A percentile compares a stretch with the other conserved stretches of the same genome.
Evolutionary conservation across 2,797 vertebrate genomes (phyloP).

Genomic region (Malurus leucopterus): DNA sequence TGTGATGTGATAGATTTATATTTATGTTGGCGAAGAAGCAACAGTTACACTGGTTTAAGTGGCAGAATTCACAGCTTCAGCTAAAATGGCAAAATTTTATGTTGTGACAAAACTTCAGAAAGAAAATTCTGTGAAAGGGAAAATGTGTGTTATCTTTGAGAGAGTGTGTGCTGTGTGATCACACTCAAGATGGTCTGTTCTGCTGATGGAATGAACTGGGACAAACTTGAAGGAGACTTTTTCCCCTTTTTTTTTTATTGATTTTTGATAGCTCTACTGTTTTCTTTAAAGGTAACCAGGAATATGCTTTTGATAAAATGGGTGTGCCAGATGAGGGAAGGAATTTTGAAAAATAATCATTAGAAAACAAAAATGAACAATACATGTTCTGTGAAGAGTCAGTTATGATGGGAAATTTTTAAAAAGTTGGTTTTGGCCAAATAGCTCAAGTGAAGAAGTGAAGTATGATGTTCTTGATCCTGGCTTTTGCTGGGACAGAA

Average conservation of each 20-base stretch:
- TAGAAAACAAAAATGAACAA: not conserved
- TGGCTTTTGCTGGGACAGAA: not conserved
- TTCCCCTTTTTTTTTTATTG: not conserved
- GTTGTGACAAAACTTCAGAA: not conserved
- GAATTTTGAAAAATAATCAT: not conserved
- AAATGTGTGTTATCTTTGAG: not conserved
- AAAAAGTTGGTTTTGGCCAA: not conserved
- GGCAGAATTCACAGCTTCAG: not conserved
- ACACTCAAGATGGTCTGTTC: not conserved
- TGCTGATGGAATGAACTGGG: not conserved
- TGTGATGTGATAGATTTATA: not conserved
- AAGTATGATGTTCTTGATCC: not conserved
- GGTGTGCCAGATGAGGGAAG: not conserved
- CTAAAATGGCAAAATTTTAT: not conserved
- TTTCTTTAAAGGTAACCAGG: not conserved
- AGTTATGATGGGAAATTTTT: not conserved
- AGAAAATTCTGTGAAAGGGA: not conserved
- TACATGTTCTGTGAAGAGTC: not conserved
- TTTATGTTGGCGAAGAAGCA: not conserved
- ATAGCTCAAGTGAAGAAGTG: not conserved
- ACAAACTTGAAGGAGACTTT: not conserved
- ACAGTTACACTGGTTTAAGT: not conserved
- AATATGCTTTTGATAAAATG: not conserved
- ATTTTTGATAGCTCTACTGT: not conserved
- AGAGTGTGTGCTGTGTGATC: accelerated